Evolutionary conservation across 2,888 invertebrate species (phyloP), one percentile per base, ranked within the genome.

Genomic region (Oscheius myriophilus): DNA sequence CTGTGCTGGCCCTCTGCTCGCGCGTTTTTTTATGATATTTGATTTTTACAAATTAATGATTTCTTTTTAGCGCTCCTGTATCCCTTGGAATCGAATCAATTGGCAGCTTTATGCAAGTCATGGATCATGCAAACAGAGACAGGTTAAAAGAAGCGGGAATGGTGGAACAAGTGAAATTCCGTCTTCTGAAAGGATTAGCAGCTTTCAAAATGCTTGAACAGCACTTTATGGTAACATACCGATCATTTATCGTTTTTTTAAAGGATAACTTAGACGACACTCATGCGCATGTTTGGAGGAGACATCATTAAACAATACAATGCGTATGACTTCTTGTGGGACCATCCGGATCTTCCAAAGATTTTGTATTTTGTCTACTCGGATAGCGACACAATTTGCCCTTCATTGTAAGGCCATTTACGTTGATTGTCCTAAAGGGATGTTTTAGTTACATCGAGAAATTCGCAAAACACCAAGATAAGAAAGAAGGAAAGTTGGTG

Each of bases 341-440:
- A 16, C 49, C 46, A 46, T 26, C 46, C n/a, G 18, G 46, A 61
- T 25, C 21, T 49, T 26, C 61, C 61, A 1, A 14, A 46, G 11
- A 7, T 61, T 12, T 33, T 61, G 26, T 61, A 46, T 7, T 61
- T 61, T 61, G 49, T 61, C 16, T 61, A 61, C 25, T 61, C 61
- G 0, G 49, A 61, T 49, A 49, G 18, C 14, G 61, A 61, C 21
- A 16, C n/a, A 6, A 33, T 33, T 9, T 33, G 33, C 9, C n/a
- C n/a, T n/a, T n/a, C n/a, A n/a, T n/a, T n/a, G n/a, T n/a, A n/a
- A n/a, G n/a, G n/a, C n/a, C n/a, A n/a, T n/a, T n/a, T n/a, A n/a
- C n/a, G n/a, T n/a, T n/a, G n/a, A n/a, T n/a, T n/a, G n/a, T n/a
- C n/a, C n/a, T 33, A 33, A 33, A 33, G 4, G 33, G 33, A 33